Conservation (phyloP, 2,888 invertebrate species). For the Thera britannica region DNA sequence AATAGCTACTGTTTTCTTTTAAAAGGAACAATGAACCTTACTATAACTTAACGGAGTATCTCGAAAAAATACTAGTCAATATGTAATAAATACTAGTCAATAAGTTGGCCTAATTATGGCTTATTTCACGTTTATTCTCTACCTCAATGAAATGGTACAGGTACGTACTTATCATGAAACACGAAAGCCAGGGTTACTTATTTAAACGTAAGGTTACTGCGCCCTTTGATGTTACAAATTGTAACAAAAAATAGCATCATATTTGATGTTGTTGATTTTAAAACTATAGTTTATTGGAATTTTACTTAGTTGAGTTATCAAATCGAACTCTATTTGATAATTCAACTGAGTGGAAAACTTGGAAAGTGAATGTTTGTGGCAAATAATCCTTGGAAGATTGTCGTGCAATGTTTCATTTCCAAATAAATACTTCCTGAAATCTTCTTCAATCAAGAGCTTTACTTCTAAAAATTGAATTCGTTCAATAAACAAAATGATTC, state of each 20-base stretch:
- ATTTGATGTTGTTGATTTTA: conserved; percentile 44
- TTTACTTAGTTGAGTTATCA: no score
- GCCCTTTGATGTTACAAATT: conserved; percentile 22
- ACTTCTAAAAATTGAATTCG: background rate
- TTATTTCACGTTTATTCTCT: background rate
- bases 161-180: background rate
- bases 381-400: background rate
- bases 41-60: background rate
- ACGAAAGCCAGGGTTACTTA: conserved; percentile 15
- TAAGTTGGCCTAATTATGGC: background rate
- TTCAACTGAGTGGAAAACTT: conserved; percentile 20
- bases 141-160: background rate
- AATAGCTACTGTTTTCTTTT: no score
- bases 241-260: conserved; percentile 42
- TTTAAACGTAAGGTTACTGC: conserved; percentile 19
- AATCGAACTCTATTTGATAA: conserved; percentile 43
- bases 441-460: background rate
- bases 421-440: background rate
- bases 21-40: background rate
- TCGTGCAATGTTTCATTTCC: background rate
- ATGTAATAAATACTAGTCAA: background rate
- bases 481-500: background rate
- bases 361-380: background rate
- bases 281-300: conserved; percentile 39
- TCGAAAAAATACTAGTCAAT: background rate